Base-by-base conservation (phyloP, 2,797 vertebrate genomes). In the Pelodytes ibericus region DNA sequence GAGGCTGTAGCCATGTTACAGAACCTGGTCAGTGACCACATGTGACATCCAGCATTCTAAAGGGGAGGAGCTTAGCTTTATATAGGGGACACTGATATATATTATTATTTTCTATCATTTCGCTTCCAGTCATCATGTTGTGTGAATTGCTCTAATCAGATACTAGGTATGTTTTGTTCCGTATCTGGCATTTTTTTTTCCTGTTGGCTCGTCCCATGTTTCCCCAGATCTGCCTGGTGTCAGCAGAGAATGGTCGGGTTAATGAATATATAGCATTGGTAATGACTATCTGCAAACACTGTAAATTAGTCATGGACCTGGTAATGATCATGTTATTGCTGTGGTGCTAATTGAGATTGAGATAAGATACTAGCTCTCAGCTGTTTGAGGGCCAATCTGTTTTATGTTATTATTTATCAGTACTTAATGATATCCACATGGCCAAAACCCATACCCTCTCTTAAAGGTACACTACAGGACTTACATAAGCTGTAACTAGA, bases 221-320 rank as follows among this genome's bases (percentile, higher is more conserved):
- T 26, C n/a, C 26, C n/a, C 44, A 39, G n/a, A 20, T 27, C 18
- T 16, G 0, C 30, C 18, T 27, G 18, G 1, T n/a, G 25, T 62
- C 67, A 29, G 51, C 71, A 67, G 36, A 7, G 18, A 15, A 36
- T 36, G n/a, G n/a, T n/a, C 2, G 36, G 31, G 74, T 75, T 75
- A 75, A 75, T 75, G 74, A 36, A 36, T 69, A 69, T 31, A 36
- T 10, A 0, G 1, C 2, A 24, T 9, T 29, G 74, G 69, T 75
- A 70, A 56, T 75, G 41, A 18, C 66, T 62, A 6, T 41, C 44
- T 56, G 31, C 24, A 61, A 15, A n/a, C 29, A n/a, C 20, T 59
- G 27, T 8, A 58, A 30, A 25, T 60, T 44, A 57, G 31, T 61
- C 22, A 8, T 3, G 26, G 47, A 20, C 13, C 4, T 9, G 20